Evolutionary conservation across 2,888 invertebrate genomes (phyloP).

Genomic region (Sussaba pulchella): DNA sequence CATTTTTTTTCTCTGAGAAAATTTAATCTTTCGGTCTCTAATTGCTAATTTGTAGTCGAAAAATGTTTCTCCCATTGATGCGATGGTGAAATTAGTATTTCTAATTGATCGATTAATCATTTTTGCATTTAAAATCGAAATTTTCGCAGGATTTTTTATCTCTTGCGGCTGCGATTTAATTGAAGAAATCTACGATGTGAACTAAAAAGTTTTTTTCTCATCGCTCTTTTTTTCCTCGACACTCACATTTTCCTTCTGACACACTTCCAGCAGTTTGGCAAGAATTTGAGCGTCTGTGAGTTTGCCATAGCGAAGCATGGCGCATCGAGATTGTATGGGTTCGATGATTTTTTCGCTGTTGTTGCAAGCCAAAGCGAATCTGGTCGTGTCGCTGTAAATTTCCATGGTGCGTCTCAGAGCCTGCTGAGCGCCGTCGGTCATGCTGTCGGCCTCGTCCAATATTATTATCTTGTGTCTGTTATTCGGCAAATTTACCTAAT

Average conservation of each 20-base stretch:
- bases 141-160: too few species aligned
- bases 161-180: too few species aligned
- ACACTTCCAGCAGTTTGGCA: slow-evolving; percentile 91
- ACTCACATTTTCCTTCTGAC: slow-evolving; percentile 89
- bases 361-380: slow-evolving; percentile 99
- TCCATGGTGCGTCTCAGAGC: slow-evolving; percentile 99
- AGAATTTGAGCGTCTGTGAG: slow-evolving; percentile 96
- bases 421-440: slow-evolving; percentile 99
- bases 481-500: slow-evolving; percentile 94
- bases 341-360: slow-evolving; percentile 99
- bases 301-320: slow-evolving; percentile 96
- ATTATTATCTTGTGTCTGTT: slow-evolving; percentile 98
- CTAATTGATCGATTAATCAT: too few species aligned
- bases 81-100: too few species aligned
- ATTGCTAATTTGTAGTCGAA: too few species aligned
- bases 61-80: too few species aligned
- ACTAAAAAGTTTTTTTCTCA: too few species aligned
- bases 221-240: not conserved
- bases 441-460: slow-evolving; percentile 98
- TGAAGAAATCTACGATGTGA: too few species aligned
- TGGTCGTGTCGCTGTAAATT: slow-evolving; percentile 97
- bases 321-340: slow-evolving; percentile 99
- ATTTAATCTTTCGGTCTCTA: too few species aligned
- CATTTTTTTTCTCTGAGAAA: not conserved
- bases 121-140: too few species aligned